phyloP scores from a whole-genome alignment of 2,888 invertebrate genomes.

The Pediacus dermestoides region DNA sequence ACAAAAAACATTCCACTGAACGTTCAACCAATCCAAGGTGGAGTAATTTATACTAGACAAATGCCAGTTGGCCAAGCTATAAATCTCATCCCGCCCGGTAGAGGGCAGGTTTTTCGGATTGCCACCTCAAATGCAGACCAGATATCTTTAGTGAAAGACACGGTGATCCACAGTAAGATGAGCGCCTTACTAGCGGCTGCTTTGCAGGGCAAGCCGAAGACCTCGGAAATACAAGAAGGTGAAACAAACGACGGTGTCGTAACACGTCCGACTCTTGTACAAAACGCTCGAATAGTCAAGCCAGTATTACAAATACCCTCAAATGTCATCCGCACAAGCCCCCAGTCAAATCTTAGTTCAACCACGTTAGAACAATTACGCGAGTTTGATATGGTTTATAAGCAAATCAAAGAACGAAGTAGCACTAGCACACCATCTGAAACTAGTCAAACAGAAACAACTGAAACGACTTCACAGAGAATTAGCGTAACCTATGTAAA shows the following conservation, averaged over 20 bases:
- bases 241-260: slow-evolving; percentile 29
- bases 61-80: slow-evolving; percentile 63
- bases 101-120: slow-evolving; percentile 48
- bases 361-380: slow-evolving; percentile 73
- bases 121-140: slow-evolving; percentile 48
- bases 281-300: slow-evolving; percentile 57
- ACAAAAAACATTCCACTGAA: slow-evolving; percentile 55
- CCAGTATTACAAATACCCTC: slow-evolving; percentile 59
- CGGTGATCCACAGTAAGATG: slow-evolving; percentile 51
- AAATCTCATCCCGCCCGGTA: slow-evolving; percentile 53
- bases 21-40: slow-evolving; percentile 62
- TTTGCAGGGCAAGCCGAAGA: slow-evolving; percentile 46
- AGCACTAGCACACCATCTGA: slow-evolving; percentile 51
- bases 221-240: slow-evolving; percentile 29
- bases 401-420: slow-evolving; percentile 75
- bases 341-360: slow-evolving; percentile 66
- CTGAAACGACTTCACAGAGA: slow-evolving; percentile 44
- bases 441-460: slow-evolving; percentile 27
- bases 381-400: slow-evolving; percentile 77
- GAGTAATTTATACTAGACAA: slow-evolving; percentile 70
- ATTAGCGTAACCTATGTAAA: slow-evolving; percentile 56
- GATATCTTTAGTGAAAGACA: slow-evolving; percentile 48
- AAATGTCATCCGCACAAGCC: slow-evolving; percentile 58
- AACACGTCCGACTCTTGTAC: slow-evolving; percentile 54
- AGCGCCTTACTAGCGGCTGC: slow-evolving; percentile 51